phyloP scores from a whole-genome alignment of 1,140 invertebrate genomes.

The Dreissena polymorpha region DNA sequence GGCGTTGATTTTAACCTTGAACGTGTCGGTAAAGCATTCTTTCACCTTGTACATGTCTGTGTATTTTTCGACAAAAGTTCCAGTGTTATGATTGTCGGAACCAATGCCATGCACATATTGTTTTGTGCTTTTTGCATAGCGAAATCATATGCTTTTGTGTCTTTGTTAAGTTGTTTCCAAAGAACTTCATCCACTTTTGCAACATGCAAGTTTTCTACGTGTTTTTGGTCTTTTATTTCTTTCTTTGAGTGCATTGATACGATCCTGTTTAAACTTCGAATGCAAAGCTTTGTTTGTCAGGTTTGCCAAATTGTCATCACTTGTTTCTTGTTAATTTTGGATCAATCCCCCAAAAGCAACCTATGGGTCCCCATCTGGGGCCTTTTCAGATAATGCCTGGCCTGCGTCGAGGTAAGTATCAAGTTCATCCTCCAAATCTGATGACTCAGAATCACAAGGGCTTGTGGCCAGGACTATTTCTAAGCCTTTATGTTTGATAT shows the following conservation, averaged over 20 bases:
- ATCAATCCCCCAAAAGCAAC: not conserved
- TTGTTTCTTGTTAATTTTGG: not conserved
- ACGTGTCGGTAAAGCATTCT: not conserved
- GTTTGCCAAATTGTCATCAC: not conserved
- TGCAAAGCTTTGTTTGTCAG: not conserved
- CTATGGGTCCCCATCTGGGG: not conserved
- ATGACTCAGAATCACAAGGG: too few species aligned
- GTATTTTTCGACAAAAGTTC: not conserved
- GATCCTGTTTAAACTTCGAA: not conserved
- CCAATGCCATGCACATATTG: not conserved
- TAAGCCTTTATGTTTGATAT: too few species aligned
- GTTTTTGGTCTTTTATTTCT: conserved; percentile 24
- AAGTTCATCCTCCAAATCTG: too few species aligned
- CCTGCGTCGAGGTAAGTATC: too few species aligned
- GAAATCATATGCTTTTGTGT: conserved; percentile 1
- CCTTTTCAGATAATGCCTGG: too few species aligned
- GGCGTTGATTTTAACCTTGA: conserved; percentile 8
- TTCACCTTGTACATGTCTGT: not conserved
- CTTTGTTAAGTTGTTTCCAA: not conserved
- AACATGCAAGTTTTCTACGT: conserved; percentile 7
- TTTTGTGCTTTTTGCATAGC: not conserved
- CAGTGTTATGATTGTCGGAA: not conserved
- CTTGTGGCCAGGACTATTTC: too few species aligned
- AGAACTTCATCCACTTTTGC: not conserved
- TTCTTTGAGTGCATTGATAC: not conserved